phyloP scores from a whole-genome alignment of 2,888 invertebrate species.

The Ctenicera cuprea region DNA sequence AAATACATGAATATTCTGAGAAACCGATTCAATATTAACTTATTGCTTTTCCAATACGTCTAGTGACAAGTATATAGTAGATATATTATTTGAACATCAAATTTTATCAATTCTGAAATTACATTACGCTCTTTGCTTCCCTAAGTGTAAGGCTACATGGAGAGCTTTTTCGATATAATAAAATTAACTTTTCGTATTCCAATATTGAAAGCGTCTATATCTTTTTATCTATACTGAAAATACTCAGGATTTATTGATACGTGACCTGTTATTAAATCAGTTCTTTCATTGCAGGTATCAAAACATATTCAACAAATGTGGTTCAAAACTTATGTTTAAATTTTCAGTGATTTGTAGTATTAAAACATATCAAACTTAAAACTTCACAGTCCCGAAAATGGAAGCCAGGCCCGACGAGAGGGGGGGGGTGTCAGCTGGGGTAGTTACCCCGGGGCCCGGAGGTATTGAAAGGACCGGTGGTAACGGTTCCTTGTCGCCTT shows the following conservation, averaged over 20 bases:
- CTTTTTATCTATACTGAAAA: slow-evolving; percentile 12
- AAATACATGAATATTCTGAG: slow-evolving; percentile 43
- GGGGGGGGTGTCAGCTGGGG: too few species aligned
- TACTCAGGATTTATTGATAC: slow-evolving; percentile 21
- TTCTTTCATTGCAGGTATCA: neutral
- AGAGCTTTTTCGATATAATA: slow-evolving; percentile 27
- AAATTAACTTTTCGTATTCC: slow-evolving; percentile 1
- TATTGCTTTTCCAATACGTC: slow-evolving; percentile 28
- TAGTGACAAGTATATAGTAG: slow-evolving; percentile 20
- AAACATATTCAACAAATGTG: neutral
- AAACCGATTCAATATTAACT: slow-evolving; percentile 44
- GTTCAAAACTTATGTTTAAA: neutral
- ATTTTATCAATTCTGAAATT: slow-evolving; percentile 32
- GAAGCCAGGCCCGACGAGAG: too few species aligned
- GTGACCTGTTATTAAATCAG: slow-evolving; percentile 25
- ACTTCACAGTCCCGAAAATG: neutral
- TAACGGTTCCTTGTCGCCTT: too few species aligned
- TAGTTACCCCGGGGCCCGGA: too few species aligned
- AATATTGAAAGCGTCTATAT: slow-evolving; percentile 16
- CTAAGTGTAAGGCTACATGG: slow-evolving; percentile 9
- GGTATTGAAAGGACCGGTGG: too few species aligned
- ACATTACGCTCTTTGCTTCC: slow-evolving; percentile 20
- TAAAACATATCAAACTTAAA: too few species aligned
- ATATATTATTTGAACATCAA: slow-evolving; percentile 35
- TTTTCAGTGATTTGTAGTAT: too few species aligned